Base-by-base conservation (phyloP, 2,888 invertebrate species). In the Cosmia trapezina region DNA sequence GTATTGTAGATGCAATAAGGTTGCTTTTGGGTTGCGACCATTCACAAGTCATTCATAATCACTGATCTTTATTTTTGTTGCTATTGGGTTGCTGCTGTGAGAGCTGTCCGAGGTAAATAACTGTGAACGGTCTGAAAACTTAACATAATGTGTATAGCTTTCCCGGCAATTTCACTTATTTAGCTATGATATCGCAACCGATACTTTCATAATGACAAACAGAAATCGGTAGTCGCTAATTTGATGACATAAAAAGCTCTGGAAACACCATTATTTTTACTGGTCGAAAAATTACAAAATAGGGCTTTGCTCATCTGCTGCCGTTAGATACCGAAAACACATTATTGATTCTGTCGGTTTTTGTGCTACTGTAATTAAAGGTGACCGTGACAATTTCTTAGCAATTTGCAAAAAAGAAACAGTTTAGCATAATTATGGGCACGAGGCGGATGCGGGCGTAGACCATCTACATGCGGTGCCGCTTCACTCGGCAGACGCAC, bases 391-490 rank as follows among this genome's bases (percentile, higher is more conserved):
- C 47, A 37, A 63, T 47, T 56, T 53, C 9, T 54, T 76, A 49
- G 5, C 19, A 43, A 60, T 37, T n/a, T 37, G 9, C 11, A 43
- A 54, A 75, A 59, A 62, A 45, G 19, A 57, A 57, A 62, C 56
- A 6, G 63, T 63, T 71, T 59, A 54, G n/a, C 17, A 60, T 78
- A 60, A 71, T 72, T 64, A 64, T 64, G 43, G 63, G 53, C 19
- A 19, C 45, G 28, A 53, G 56, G 33, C 57, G 76, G 66, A 78
- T 77, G 66, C 73, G 78, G 76, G 78, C 61, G 56, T 57, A 47
- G 66, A 66, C 61, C 51, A 72, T 78, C 45, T 61, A 56, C n/a
- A 57, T 47, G 22, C 33, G 41, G 45, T 73, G 53, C 56, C 56
- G 43, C 53, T 64, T 59, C 22, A 56, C 54, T 51, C 37, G 60